phyloP scores from a whole-genome alignment of 2,888 invertebrate genomes.

The Thalpophila matura region DNA sequence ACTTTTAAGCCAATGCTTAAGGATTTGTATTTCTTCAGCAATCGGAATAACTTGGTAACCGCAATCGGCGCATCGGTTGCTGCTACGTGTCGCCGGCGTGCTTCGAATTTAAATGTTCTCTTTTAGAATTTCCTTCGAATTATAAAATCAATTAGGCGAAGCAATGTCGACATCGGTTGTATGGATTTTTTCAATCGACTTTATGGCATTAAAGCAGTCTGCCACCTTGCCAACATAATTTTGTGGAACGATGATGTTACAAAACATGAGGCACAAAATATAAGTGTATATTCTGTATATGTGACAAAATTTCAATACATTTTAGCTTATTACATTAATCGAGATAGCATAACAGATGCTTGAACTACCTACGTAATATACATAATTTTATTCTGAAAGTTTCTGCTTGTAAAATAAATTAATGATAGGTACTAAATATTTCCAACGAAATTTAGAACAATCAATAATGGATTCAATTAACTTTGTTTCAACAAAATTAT shows the following conservation, averaged over 20 bases:
- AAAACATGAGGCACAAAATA: not conserved
- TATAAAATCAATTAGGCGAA: slow-evolving; percentile 85
- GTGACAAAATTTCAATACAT: not conserved
- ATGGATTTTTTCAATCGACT: slow-evolving; percentile 57
- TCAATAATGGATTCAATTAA: slow-evolving; percentile 82
- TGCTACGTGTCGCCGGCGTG: slow-evolving; percentile 74
- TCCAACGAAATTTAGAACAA: slow-evolving; percentile 65
- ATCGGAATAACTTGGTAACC: slow-evolving; percentile 57
- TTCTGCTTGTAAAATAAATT: slow-evolving; percentile 42
- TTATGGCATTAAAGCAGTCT: slow-evolving; percentile 19
- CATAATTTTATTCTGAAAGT: slow-evolving; percentile 40
- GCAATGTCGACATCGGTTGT: slow-evolving; percentile 65
- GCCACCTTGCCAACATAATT: slow-evolving; percentile 16
- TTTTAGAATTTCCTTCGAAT: slow-evolving; percentile 78
- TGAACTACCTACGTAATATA: slow-evolving; percentile 1
- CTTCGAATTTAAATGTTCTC: slow-evolving; percentile 78
- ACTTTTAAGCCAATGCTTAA: slow-evolving; percentile 45
- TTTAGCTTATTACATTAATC: not conserved
- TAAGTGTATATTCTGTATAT: not conserved
- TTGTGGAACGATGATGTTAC: not conserved
- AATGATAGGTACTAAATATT: slow-evolving; percentile 52
- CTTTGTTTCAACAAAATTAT: slow-evolving; percentile 82
- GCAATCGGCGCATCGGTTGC: slow-evolving; percentile 64
- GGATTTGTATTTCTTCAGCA: slow-evolving; percentile 43
- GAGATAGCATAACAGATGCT: not conserved